Conservation (phyloP, 1,140 invertebrate genomes). For the Carposina sasakii region DNA sequence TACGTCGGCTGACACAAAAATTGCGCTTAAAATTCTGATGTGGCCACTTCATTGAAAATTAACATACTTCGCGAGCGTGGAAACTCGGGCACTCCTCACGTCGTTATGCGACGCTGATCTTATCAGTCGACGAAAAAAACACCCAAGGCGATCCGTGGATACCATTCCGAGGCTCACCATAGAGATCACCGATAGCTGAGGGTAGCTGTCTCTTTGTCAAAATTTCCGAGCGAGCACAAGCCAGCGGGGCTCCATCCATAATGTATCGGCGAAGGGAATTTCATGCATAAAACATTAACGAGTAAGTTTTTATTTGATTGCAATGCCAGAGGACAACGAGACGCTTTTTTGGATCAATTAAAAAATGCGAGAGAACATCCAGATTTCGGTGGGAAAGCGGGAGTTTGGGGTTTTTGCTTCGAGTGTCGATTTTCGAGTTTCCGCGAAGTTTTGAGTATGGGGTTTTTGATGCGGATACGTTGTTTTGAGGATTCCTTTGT, state of each 20-base stretch:
- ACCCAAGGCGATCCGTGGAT: slow-evolving; percentile 25
- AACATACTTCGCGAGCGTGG: slow-evolving; percentile 1
- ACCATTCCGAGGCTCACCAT: slow-evolving; percentile 27
- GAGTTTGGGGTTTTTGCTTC: slow-evolving; percentile 43
- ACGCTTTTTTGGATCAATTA: slow-evolving; percentile 57
- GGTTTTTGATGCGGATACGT: slow-evolving; percentile 39
- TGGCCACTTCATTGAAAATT: neutral
- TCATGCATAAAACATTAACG: slow-evolving; percentile 68
- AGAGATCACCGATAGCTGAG: slow-evolving; percentile 44
- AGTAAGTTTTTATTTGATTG: slow-evolving; percentile 68
- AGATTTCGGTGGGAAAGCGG: slow-evolving; percentile 63
- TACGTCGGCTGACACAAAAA: no score
- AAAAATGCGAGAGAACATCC: slow-evolving; percentile 48
- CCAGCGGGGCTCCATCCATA: slow-evolving; percentile 64
- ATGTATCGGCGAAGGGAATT: slow-evolving; percentile 53
- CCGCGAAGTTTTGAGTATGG: slow-evolving; percentile 43
- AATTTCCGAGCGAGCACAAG: slow-evolving; percentile 47
- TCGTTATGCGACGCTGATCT: slow-evolving; percentile 35
- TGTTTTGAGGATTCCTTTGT: slow-evolving; percentile 33
- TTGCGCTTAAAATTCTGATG: no score
- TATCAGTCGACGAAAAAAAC: slow-evolving; percentile 48
- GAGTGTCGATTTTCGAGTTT: slow-evolving; percentile 22
- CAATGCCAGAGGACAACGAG: slow-evolving; percentile 37
- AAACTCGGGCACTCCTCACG: neutral
- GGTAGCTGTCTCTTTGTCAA: slow-evolving; percentile 58